Evolutionary conservation across 2,888 invertebrate species (phyloP).

Genomic region (Eilema griseolum): DNA sequence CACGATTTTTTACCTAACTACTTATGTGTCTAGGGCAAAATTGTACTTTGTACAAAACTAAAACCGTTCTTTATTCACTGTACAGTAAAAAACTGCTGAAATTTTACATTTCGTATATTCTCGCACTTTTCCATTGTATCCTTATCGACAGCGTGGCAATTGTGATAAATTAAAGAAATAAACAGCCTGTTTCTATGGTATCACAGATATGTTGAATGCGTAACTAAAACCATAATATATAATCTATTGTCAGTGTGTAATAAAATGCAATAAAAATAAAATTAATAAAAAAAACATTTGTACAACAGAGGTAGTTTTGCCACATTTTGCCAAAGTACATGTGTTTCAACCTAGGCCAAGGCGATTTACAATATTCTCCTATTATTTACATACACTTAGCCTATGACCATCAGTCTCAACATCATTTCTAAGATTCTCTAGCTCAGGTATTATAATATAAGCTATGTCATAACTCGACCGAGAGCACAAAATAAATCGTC

Average conservation of each 20-base stretch:
- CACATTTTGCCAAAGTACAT: slow-evolving; percentile 73
- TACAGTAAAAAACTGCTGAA: slow-evolving; percentile 76
- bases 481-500: slow-evolving; percentile 79
- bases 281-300: slow-evolving; percentile 47
- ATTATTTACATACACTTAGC: slow-evolving; percentile 86
- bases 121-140: slow-evolving; percentile 61
- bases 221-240: slow-evolving; percentile 73
- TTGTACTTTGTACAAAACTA: slow-evolving; percentile 87
- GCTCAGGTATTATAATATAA: slow-evolving; percentile 77
- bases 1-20: slow-evolving; percentile 84
- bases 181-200: slow-evolving; percentile 81
- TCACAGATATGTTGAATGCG: slow-evolving; percentile 82
- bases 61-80: slow-evolving; percentile 76
- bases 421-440: slow-evolving; percentile 79
- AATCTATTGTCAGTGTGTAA: slow-evolving; percentile 67
- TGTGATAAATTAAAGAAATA: slow-evolving; percentile 61
- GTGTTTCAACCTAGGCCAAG: slow-evolving; percentile 85
- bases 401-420: slow-evolving; percentile 86
- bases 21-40: slow-evolving; percentile 85
- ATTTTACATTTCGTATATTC: slow-evolving; percentile 63
- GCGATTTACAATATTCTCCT: slow-evolving; percentile 84
- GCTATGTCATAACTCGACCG: slow-evolving; percentile 75
- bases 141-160: slow-evolving; percentile 78
- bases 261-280: slow-evolving; percentile 55
- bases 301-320: slow-evolving; percentile 75